Conservation (phyloP, 2,797 vertebrate genomes). For the Florisuga fusca region DNA sequence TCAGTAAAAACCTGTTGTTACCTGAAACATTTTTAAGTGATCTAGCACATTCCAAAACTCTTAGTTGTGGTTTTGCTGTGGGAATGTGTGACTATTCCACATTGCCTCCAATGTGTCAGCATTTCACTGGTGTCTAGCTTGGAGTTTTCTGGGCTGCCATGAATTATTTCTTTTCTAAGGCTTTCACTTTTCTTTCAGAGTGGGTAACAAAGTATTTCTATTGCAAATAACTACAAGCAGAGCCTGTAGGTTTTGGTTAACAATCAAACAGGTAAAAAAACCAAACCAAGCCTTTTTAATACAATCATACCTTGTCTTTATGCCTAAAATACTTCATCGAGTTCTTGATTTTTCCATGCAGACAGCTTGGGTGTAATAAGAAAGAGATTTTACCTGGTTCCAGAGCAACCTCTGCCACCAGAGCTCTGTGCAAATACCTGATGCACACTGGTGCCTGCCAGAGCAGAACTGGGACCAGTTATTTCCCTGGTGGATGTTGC, state of each 20-base stretch:
- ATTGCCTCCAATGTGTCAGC: background rate
- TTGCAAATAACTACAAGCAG: background rate
- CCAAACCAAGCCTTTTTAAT: background rate
- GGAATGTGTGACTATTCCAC: background rate
- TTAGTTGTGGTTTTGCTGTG: background rate
- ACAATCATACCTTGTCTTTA: background rate
- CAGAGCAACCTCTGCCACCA: too few species aligned
- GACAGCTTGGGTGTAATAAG: background rate
- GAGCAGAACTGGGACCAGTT: background rate
- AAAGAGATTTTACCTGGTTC: background rate
- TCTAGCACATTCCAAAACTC: background rate
- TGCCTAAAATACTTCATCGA: background rate
- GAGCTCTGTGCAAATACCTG: background rate
- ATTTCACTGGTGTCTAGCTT: background rate
- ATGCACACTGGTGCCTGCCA: accelerated
- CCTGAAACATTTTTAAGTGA: background rate
- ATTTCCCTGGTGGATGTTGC: background rate
- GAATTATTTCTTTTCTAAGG: background rate
- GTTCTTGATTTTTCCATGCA: background rate
- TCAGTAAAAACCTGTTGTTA: background rate
- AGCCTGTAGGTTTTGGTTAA: background rate
- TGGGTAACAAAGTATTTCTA: background rate
- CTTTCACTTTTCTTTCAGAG: background rate
- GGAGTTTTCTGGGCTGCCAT: background rate
- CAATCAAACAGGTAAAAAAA: background rate